phyloP scores from a whole-genome alignment of 2,888 invertebrate genomes.

The Pachycephus smyrnensis region DNA sequence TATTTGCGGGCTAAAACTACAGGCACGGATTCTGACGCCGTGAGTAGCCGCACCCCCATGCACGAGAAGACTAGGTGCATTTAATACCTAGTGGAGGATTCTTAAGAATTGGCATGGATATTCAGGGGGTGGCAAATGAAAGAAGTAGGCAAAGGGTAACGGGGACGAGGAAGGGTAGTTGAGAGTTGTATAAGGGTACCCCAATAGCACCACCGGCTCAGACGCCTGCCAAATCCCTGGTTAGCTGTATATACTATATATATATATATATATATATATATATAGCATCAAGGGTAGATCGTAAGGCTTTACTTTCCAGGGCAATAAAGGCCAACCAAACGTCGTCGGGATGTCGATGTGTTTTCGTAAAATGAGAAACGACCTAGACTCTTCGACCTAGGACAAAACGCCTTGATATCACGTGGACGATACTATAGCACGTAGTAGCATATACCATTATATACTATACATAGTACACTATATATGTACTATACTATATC shows the following conservation, averaged over 20 bases:
- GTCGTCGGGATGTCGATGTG: neutral
- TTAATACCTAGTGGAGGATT: slow-evolving; percentile 53
- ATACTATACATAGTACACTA: neutral
- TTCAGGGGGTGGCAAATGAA: slow-evolving; percentile 1
- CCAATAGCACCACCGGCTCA: neutral
- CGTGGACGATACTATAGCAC: neutral
- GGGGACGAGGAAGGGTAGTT: neutral
- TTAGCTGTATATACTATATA: neutral
- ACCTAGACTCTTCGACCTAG: neutral
- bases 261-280: neutral
- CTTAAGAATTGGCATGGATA: slow-evolving; percentile 57
- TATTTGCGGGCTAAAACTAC: slow-evolving; percentile 52
- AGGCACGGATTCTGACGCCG: slow-evolving; percentile 25
- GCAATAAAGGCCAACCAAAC: neutral
- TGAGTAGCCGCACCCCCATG: neutral
- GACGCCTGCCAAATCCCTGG: slow-evolving; percentile 3
- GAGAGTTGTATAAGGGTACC: neutral
- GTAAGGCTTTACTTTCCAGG: neutral
- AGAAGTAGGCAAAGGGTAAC: neutral
- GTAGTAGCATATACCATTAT: neutral
- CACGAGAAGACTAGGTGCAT: slow-evolving; percentile 29
- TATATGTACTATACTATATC: no score
- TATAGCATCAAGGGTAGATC: neutral
- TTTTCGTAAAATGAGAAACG: neutral
- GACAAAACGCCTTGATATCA: neutral